Evolutionary conservation across 2,113 vertebrate species (phyloP).

Genomic region (Ptyas mucosa): DNA sequence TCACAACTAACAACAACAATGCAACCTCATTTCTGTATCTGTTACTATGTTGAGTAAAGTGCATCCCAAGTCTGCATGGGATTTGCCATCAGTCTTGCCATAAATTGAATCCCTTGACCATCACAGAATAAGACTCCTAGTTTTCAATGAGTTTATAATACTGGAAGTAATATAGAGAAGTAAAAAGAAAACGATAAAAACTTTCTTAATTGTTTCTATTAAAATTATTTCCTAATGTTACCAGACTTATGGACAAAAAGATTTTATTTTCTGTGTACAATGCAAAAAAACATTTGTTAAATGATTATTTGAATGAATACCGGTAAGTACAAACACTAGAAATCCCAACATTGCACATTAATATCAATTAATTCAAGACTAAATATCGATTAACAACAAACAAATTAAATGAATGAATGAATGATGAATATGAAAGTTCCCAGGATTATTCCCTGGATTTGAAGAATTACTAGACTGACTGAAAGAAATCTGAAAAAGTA

Average conservation of each 20-base stretch:
- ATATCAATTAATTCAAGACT: neutral
- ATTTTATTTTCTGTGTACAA: neutral
- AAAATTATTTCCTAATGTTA: neutral
- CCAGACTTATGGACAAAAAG: neutral
- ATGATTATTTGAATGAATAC: neutral
- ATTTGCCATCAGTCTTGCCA: neutral
- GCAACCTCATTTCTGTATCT: neutral
- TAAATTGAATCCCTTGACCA: neutral
- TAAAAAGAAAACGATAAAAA: neutral
- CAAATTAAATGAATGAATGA: neutral
- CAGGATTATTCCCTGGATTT: neutral
- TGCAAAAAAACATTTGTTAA: neutral
- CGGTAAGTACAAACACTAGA: neutral
- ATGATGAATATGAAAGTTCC: neutral
- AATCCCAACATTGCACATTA: neutral
- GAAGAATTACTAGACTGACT: neutral
- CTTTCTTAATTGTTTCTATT: neutral
- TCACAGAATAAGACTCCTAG: neutral
- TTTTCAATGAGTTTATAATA: neutral
- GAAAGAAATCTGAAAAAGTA: neutral
- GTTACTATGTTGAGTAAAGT: neutral
- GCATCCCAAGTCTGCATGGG: neutral
- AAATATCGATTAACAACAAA: neutral
- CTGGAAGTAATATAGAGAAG: neutral
- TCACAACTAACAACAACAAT: no score